Percentiles rank a stretch among this genome's conserved stretches.
phyloP scores from a whole-genome alignment of 2,888 invertebrate species.

The Leptogaster cylindrica region DNA sequence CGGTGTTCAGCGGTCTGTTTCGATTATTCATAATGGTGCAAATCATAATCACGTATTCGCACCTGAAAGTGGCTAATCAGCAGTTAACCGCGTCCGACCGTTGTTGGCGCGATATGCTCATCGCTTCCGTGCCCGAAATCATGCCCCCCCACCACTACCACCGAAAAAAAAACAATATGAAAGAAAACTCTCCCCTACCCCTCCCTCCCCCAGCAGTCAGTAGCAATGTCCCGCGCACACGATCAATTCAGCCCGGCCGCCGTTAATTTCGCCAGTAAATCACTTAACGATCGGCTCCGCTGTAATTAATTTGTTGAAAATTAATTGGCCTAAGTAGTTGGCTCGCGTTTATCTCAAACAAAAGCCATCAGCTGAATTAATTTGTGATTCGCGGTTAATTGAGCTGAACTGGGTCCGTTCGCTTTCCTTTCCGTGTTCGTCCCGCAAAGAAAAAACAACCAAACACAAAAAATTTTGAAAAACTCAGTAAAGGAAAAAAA shows the following conservation, averaged over 20 bases:
- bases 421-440: constrained; percentile 36
- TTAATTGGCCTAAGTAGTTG: constrained; percentile 43
- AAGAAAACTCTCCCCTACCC: background rate
- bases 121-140: background rate
- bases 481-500: background rate
- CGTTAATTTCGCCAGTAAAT: constrained; percentile 48
- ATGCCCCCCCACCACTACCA: background rate
- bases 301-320: constrained; percentile 47
- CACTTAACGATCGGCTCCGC: constrained; percentile 46
- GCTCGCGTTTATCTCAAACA: constrained; percentile 32
- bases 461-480: background rate
- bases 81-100: background rate
- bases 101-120: constrained; percentile 13
- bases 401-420: constrained; percentile 30
- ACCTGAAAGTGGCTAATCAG: constrained; percentile 29
- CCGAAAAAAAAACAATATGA: background rate
- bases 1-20: background rate
- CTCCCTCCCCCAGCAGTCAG: too few relatives aligned
- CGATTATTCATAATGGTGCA: background rate
- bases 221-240: constrained; percentile 18
- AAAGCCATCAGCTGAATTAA: constrained; percentile 40
- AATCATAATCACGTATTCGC: constrained; percentile 15
- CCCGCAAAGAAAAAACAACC: background rate
- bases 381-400: constrained; percentile 41
- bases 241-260: background rate